Evolutionary conservation across 2,797 vertebrate genomes (phyloP).

Genomic region (Lindbergichthys nudifrons): DNA sequence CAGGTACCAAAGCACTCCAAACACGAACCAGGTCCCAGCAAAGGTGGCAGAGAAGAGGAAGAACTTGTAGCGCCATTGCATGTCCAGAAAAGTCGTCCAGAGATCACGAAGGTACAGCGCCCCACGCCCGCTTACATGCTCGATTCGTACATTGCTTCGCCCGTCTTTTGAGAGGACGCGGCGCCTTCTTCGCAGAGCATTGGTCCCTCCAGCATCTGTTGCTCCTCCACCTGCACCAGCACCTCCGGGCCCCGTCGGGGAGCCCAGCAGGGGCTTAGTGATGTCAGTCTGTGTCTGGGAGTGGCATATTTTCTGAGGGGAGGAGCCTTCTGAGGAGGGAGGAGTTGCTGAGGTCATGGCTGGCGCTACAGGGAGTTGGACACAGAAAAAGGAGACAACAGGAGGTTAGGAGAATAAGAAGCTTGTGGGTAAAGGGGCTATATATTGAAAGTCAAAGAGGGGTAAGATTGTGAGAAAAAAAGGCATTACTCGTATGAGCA

Average conservation of each 20-base stretch:
- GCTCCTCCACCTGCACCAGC: constrained; percentile 32
- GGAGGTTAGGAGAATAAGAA: constrained; percentile 11
- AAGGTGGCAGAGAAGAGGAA: constrained; percentile 87
- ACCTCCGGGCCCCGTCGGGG: constrained; percentile 46
- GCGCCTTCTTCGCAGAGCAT: constrained; percentile 75
- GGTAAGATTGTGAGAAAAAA: background rate
- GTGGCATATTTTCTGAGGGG: constrained; percentile 86
- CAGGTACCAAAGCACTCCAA: constrained; percentile 87
- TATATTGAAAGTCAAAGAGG: background rate
- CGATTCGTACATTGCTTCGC: constrained; percentile 95
- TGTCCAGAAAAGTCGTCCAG: constrained; percentile 90
- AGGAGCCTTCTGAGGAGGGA: constrained; percentile 80
- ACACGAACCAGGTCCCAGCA: constrained; percentile 87
- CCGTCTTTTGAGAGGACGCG: constrained; percentile 93
- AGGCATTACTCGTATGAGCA: background rate
- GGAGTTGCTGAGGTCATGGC: constrained; percentile 83
- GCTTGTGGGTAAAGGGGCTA: background rate
- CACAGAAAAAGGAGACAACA: constrained; percentile 10
- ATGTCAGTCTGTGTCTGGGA: constrained; percentile 86
- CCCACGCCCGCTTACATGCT: constrained; percentile 89
- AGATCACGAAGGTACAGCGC: constrained; percentile 94
- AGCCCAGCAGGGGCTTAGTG: constrained; percentile 82
- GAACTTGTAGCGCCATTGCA: constrained; percentile 89
- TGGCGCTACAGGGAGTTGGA: constrained; percentile 39
- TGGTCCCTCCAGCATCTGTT: constrained; percentile 33